phyloP scores from a whole-genome alignment of 2,113 vertebrate species.

The Bujurquina vittata region DNA sequence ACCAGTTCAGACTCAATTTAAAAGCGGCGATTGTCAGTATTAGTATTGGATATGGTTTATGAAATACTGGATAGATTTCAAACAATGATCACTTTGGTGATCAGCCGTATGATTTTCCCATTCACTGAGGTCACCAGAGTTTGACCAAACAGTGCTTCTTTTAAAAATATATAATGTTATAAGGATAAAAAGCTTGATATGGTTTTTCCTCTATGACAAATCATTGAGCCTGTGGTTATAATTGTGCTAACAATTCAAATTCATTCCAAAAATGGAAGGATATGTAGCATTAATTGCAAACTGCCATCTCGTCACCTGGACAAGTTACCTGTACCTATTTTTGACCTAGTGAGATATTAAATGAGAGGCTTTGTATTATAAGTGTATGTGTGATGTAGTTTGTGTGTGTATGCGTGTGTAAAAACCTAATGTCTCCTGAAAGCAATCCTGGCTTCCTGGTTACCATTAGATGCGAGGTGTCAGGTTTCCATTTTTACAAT shows the following conservation, averaged over 20 bases:
- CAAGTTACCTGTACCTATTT: background rate
- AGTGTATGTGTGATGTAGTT: background rate
- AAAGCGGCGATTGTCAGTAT: background rate
- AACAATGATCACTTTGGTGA: background rate
- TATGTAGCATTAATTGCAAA: background rate
- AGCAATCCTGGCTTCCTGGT: conserved; percentile 23
- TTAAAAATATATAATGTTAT: no score
- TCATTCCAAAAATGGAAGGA: background rate
- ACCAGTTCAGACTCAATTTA: background rate
- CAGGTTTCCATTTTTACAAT: conserved; percentile 54
- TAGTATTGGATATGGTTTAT: background rate
- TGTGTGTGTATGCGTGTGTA: background rate
- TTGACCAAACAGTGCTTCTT: background rate
- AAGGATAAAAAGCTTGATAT: background rate
- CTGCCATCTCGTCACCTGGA: background rate
- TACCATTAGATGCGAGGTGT: conserved; percentile 40
- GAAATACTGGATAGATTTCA: background rate
- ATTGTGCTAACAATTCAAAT: background rate
- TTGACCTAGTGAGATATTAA: conserved; percentile 6
- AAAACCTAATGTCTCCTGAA: conserved; percentile 14
- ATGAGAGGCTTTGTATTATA: background rate
- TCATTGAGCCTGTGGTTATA: background rate
- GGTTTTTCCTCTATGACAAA: background rate
- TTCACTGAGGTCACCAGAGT: background rate
- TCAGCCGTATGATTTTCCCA: background rate